A percentile compares a stretch with the other conserved stretches of the same genome.
Evolutionary conservation across 2,113 vertebrate genomes (phyloP).

Genomic region (Conger conger): DNA sequence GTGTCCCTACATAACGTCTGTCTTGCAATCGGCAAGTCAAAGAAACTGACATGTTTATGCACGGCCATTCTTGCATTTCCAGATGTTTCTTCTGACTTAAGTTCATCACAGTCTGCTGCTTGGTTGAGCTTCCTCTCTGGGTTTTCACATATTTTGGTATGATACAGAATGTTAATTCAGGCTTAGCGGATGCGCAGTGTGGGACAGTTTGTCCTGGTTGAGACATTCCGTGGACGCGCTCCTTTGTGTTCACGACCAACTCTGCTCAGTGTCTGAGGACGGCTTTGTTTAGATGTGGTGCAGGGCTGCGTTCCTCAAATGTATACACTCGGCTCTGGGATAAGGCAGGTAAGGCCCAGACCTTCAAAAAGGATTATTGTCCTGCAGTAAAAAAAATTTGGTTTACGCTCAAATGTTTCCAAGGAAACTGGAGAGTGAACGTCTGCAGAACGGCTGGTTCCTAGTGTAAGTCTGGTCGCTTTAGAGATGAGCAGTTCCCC

Average conservation of each 20-base stretch:
- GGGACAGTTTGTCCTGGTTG: background rate
- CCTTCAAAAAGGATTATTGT: slow-evolving; percentile 9
- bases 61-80: background rate
- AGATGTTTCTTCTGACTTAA: too few relatives aligned
- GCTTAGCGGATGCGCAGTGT: background rate
- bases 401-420: background rate
- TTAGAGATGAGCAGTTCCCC: slow-evolving; percentile 29
- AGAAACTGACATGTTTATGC: too few relatives aligned
- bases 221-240: background rate
- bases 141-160: background rate
- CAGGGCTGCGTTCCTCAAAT: background rate
- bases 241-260: background rate
- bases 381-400: background rate
- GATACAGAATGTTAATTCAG: background rate
- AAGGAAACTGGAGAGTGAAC: slow-evolving; percentile 7
- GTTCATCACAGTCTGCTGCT: background rate
- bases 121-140: background rate
- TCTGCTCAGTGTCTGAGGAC: background rate
- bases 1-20: too few relatives aligned
- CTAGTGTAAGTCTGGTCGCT: background rate
- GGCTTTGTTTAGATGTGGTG: background rate
- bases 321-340: background rate
- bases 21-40: too few relatives aligned
- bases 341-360: background rate
- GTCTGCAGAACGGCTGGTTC: background rate